Base-by-base conservation (phyloP, 2,888 invertebrate species). In the Drosophila stalkeri region DNA sequence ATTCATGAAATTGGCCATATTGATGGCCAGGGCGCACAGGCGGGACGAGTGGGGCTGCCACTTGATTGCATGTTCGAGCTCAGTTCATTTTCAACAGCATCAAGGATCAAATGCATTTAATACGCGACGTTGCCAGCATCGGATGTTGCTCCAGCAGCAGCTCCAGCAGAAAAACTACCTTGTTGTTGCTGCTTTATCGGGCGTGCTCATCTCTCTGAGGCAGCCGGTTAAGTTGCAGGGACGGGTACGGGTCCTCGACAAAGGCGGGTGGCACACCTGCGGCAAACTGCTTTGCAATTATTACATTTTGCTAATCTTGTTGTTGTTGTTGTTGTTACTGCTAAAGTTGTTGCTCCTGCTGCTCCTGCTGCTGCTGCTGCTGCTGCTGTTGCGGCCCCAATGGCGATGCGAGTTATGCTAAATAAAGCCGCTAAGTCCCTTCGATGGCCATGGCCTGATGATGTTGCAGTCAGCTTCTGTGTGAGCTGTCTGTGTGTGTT, bases 1-100 rank as follows among this genome's bases (percentile, higher is more conserved):
- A 91, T 91, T 91, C 91, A 91, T 91, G 91, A 91, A 91, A 91
- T 89, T 90, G 88, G 76, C 81, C 69, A 75, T 83, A 86, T 89
- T 86, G 77, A 56, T 49, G 61, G 60, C 64, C 70, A 61, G 62
- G 47, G 39, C 56, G 35, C 63, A 64, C 55, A 57, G 51, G 46
- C 18, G 59, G 23, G 39, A 37, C 63, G 63, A 55, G 65, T 62
- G 62, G 75, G 62, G 55, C 27, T 1, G 73, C 75, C 62, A 75
- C 76, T 80, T 90, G 90, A 91, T 91, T 91, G 91, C 90, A 90
- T 91, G 90, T 90, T 91, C 86, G 81, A 73, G 78, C 82, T 86
- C 86, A 85, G 90, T 90, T 91, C 86, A 90, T 89, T 89, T 89
- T 88, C 90, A 87, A 87, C 88, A 87, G 86, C 86, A 87, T 87